Evolutionary conservation across 2,113 vertebrate species (phyloP), one percentile per base, ranked within the genome.

Genomic region (Morone saxatilis): DNA sequence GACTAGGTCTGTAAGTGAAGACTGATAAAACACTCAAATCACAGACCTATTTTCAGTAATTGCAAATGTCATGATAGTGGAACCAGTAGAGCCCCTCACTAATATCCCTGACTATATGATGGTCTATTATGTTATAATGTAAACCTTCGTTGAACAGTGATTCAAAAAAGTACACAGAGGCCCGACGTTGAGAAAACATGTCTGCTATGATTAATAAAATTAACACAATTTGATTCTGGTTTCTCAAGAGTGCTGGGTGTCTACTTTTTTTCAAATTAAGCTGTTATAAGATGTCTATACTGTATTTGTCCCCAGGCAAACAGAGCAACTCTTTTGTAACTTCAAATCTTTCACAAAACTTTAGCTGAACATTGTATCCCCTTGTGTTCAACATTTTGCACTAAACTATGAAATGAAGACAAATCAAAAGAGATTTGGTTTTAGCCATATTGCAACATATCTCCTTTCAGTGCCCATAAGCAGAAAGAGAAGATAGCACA

Each of bases 151-250:
- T 72, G 20, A 81, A 54, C 3, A 38, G 8, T 22, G 11, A 38
- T 8, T 0, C 0, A 56, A 47, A 45, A 68, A 53, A 20, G 40
- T 25, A 57, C 16, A 53, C 0, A 20, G 50, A 57, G 19, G 53
- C 63, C 53, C 41, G 2, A n/a, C 6, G 2, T n/a, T 40, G n/a
- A 41, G 31, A 71, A 70, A 75, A 80, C 59, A 53, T 61, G 38
- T 71, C n/a, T 10, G 2, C 14, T 54, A 31, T 4, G 31, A 31
- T 2, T 56, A 56, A 57, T 56, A 4, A 57, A 75, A 57, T 50
- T 1, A 76, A 56, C 36, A 50, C 1, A 76, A 50, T 71, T 57
- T 31, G 40, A 48, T 8, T 45, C 20, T 17, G 43, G 4, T 69
- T 45, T 68, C 40, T 72, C 7, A 48, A n/a, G 31, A 65, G 41